These are phyloP conservation scores for Drosophila siamana DNA, from an alignment of 2,888 invertebrate genomes.

Conservation along the genomic window DNA sequence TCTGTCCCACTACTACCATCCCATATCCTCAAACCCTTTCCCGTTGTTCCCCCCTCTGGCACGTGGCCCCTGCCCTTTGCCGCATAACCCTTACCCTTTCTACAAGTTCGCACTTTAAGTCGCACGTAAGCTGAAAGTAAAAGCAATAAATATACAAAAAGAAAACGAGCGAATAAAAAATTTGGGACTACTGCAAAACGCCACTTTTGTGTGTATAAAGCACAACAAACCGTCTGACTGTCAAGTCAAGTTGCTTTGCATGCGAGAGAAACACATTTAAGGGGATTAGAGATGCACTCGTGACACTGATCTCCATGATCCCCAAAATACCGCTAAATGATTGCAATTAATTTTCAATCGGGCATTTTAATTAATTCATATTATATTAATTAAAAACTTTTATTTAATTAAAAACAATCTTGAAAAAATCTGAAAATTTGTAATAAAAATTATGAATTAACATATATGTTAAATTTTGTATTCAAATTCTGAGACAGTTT, in stretches of 20 bases:
- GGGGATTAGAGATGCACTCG: conserved; percentile 28
- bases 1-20: too few species aligned
- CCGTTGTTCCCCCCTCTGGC: too few species aligned
- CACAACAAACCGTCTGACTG: conserved; percentile 47
- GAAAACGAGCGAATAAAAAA: conserved; percentile 38
- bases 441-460: too few species aligned
- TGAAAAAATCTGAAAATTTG: too few species aligned
- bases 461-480: too few species aligned
- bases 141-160: conserved; percentile 55
- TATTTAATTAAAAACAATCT: too few species aligned
- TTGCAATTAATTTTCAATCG: too few species aligned
- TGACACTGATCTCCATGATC: conserved; percentile 14
- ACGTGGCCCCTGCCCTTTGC: conserved; percentile 32
- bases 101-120: conserved; percentile 60
- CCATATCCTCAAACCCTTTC: too few species aligned
- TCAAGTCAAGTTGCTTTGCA: conserved; percentile 60
- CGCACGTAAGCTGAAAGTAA: conserved; percentile 67
- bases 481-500: too few species aligned
- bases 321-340: neutral
- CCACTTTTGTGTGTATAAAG: conserved; percentile 20
- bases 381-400: too few species aligned
- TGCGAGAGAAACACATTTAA: conserved; percentile 45
- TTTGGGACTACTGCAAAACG: conserved; percentile 55
- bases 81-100: conserved; percentile 55
- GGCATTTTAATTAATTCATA: too few species aligned